These are phyloP conservation scores for Lasiurus borealis DNA, from an alignment of 2,113 vertebrate genomes.

Conservation along the genomic window DNA sequence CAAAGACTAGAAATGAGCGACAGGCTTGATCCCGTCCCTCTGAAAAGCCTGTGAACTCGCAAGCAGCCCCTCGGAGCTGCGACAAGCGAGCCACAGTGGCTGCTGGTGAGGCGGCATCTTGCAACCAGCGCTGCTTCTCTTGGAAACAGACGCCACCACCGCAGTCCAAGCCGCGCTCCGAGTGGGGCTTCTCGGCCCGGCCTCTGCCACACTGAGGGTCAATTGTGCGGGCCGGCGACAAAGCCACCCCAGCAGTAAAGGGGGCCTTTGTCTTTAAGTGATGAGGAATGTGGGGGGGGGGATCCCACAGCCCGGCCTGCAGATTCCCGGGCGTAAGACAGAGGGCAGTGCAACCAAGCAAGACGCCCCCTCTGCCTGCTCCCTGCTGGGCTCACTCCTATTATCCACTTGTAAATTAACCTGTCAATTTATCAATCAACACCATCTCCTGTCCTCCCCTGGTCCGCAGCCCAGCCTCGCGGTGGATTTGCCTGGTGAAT, in stretches of 20 bases:
- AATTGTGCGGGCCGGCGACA: background rate
- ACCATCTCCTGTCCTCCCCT: constrained; percentile 97
- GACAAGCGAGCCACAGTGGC: too few relatives aligned
- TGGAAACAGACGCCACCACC: too few relatives aligned
- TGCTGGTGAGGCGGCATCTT: too few relatives aligned
- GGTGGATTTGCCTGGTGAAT: constrained; percentile 94
- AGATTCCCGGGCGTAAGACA: constrained; percentile 93
- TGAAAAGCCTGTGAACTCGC: too few relatives aligned
- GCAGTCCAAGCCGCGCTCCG: too few relatives aligned
- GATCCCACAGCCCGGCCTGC: constrained; percentile 84
- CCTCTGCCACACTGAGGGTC: constrained; percentile 53
- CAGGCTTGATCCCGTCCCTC: too few relatives aligned
- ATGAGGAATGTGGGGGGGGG: background rate
- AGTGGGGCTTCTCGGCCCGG: constrained; percentile 9
- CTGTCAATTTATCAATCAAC: constrained; percentile 99
- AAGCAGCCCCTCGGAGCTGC: too few relatives aligned
- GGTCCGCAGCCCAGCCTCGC: constrained; percentile 91
- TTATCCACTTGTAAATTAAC: constrained; percentile 99
- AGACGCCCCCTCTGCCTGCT: constrained; percentile 87
- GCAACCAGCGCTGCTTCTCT: too few relatives aligned
- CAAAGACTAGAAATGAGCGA: too few relatives aligned
- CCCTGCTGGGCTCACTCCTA: constrained; percentile 95
- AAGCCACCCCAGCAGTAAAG: constrained; percentile 65
- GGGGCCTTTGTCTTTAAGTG: constrained; percentile 80
- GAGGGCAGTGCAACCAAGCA: constrained; percentile 98